Base-by-base conservation (phyloP, 2,888 invertebrate species). In the Dexiosoma caninum region DNA sequence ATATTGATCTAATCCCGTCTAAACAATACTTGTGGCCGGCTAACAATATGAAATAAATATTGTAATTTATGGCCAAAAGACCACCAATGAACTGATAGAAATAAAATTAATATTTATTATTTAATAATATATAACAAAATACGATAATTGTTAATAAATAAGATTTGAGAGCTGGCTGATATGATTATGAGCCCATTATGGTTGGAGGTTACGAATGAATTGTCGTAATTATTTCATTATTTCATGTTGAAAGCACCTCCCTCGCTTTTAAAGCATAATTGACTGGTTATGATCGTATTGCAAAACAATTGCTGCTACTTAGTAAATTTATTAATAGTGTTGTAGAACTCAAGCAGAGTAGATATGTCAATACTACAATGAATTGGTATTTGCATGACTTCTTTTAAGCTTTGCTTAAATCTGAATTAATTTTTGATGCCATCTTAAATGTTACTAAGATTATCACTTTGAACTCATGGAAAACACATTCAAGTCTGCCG, bases 1-100 rank as follows among this genome's bases (percentile, higher is more conserved):
- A 71, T 71, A 60, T 42, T 32, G 49, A 71, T 60, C 60, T 59
- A 10, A 59, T 37, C 40, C 37, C n/a, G 42, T 67, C n/a, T 8
- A 67, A 67, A 53, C 30, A 51, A 67, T 32, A 55, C 16, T 27
- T 27, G 2, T 30, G 35, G 27, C 51, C 27, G 53, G 16, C 12
- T 30, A 53, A 27, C 37, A 49, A 64, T 51, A 8, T 6, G 27
- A 42, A 53, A 55, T 21, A 21, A 67, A 69, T 53, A 57, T n/a
- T n/a, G 46, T 55, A 69, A 69, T 57, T 69, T 69, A 69, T 69
- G 32, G 9, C 14, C 32, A 35, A 57, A 42, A 55, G 69, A 69
- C 69, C 69, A 69, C 69, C 69, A 57, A 30, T 21, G 44, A 69
- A 30, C 35, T 35, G 53, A 19, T n/a, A 8, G n/a, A n/a, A 4